These are phyloP conservation scores for Opisthograptis luteolata DNA, from an alignment of 2,888 invertebrate species.

Conservation along the genomic window DNA sequence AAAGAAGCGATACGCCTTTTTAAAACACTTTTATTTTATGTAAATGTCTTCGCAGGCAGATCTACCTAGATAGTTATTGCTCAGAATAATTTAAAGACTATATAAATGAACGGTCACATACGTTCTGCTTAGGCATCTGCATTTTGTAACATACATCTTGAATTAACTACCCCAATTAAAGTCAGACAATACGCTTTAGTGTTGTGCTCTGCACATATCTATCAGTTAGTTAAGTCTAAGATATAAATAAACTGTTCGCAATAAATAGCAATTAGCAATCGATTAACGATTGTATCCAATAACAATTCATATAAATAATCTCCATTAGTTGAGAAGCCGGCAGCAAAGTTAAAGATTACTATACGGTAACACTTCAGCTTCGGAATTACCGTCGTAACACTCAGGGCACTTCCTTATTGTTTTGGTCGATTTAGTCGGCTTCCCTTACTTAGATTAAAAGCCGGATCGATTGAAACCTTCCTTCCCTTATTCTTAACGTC, in stretches of 20 bases:
- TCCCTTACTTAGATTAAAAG: constrained; percentile 35
- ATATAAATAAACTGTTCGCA: neutral
- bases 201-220: neutral
- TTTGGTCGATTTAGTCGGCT: constrained; percentile 30
- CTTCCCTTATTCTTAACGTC: constrained; percentile 28
- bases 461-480: constrained; percentile 31
- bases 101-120: too few species aligned
- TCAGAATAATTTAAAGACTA: too few species aligned
- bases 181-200: neutral
- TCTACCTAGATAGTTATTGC: too few species aligned
- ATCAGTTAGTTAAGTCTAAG: too few species aligned
- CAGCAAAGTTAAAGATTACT: constrained; percentile 23
- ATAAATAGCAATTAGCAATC: neutral
- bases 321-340: constrained; percentile 13
- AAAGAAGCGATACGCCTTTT: too few species aligned
- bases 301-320: constrained; percentile 12
- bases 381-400: constrained; percentile 14
- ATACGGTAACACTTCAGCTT: constrained; percentile 10
- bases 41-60: too few species aligned
- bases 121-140: too few species aligned
- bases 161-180: too few species aligned
- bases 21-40: too few species aligned
- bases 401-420: constrained; percentile 31
- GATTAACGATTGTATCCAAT: neutral
- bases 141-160: too few species aligned